Percentiles rank a stretch among this genome's conserved stretches.
These are phyloP conservation scores for Choreutis nemorana DNA, from an alignment of 2,888 invertebrate species.

Conservation along the genomic window DNA sequence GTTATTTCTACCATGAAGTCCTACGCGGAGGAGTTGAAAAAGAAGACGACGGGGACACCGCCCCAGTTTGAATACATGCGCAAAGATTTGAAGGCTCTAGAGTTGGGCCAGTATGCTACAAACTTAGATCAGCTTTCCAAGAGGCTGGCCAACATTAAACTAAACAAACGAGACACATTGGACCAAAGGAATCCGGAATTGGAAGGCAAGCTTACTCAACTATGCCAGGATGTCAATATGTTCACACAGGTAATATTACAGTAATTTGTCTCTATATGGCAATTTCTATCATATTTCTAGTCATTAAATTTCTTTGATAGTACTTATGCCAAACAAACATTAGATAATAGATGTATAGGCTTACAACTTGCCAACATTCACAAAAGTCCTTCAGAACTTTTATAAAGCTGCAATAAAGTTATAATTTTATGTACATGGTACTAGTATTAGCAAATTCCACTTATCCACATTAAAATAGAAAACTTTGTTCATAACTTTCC, in stretches of 20 bases:
- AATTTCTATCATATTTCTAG: not conserved
- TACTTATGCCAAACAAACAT: no score
- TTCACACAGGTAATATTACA: conserved; percentile 37
- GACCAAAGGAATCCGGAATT: conserved; percentile 29
- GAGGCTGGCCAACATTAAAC: conserved; percentile 32
- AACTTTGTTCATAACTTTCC: no score
- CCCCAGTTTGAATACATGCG: conserved; percentile 12
- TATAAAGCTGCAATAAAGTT: no score
- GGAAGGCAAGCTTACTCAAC: conserved; percentile 32
- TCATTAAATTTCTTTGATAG: not conserved
- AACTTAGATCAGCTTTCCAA: conserved; percentile 43
- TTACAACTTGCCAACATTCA: no score
- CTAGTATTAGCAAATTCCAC: no score
- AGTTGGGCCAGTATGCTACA: conserved; percentile 35
- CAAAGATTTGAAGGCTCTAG: conserved; percentile 21
- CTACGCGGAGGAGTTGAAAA: conserved; percentile 39
- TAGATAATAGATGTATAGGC: no score
- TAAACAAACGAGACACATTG: conserved; percentile 22
- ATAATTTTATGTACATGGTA: no score
- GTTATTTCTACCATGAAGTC: conserved; percentile 34
- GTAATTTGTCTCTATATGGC: not conserved
- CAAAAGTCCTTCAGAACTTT: no score
- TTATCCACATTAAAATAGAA: no score
- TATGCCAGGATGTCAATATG: conserved; percentile 41
- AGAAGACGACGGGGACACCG: conserved; percentile 19